These are phyloP conservation scores for Alviniconcha marisindica DNA, from an alignment of 1,140 invertebrate genomes.

Conservation along the genomic window DNA sequence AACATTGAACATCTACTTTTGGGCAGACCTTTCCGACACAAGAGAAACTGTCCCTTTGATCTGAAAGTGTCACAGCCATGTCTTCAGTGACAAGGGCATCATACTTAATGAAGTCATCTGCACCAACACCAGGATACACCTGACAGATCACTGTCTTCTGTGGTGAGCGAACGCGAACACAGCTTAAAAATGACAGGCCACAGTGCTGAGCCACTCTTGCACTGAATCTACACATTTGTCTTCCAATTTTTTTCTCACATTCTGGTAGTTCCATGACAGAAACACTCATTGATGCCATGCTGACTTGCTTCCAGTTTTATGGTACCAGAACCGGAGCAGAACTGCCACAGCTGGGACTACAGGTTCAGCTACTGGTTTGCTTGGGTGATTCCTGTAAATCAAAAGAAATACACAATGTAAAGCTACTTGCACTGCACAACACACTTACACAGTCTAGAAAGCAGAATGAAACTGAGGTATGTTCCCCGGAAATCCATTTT, in stretches of 20 bases:
- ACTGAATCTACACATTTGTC: constrained; percentile 16
- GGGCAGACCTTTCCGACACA: no score
- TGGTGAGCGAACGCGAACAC: neutral
- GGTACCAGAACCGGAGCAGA: no score
- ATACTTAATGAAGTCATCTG: constrained; percentile 3
- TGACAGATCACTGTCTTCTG: neutral
- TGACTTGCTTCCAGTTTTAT: no score
- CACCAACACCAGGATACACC: neutral
- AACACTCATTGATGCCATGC: no score
- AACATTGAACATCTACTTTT: neutral
- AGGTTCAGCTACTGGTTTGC: neutral
- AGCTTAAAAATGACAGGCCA: neutral
- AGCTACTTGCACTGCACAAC: no score
- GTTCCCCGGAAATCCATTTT: no score
- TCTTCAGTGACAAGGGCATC: constrained; percentile 24
- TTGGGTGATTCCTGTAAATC: neutral
- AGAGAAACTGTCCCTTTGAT: no score
- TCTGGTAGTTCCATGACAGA: constrained; percentile 13
- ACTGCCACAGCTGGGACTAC: no score
- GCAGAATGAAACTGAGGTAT: no score
- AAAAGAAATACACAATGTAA: neutral
- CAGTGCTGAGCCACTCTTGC: neutral
- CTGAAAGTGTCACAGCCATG: no score
- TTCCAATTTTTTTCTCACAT: neutral
- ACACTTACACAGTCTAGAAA: neutral